phyloP scores from a whole-genome alignment of 2,888 invertebrate species.

The Physocephala rufipes region DNA sequence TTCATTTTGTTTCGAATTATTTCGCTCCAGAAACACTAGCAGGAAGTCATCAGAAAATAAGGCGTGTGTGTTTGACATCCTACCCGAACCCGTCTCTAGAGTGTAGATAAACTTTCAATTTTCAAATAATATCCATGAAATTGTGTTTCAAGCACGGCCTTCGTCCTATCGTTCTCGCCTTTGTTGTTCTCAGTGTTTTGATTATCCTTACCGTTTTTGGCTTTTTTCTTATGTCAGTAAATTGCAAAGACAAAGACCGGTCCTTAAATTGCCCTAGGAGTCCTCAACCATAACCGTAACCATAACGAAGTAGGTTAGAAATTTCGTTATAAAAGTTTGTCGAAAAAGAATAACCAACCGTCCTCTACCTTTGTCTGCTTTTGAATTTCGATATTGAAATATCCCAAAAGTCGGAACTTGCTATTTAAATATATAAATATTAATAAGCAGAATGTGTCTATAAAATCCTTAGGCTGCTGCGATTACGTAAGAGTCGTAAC shows the following conservation, averaged over 20 bases:
- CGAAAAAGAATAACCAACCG: slow-evolving; percentile 32
- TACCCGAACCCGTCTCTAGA: background rate
- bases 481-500: no score
- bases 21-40: background rate
- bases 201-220: background rate
- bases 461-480: slow-evolving; percentile 28
- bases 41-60: background rate
- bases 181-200: slow-evolving; percentile 5
- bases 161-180: background rate
- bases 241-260: no score
- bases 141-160: slow-evolving; percentile 52
- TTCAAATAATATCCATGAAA: slow-evolving; percentile 60
- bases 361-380: slow-evolving; percentile 18
- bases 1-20: background rate
- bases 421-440: slow-evolving; percentile 61
- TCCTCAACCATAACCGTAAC: slow-evolving; percentile 1
- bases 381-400: no score
- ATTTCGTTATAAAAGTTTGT: slow-evolving; percentile 38
- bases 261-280: background rate
- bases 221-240: no score
- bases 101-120: slow-evolving; percentile 46
- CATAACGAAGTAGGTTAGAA: slow-evolving; percentile 41
- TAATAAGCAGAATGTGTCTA: slow-evolving; percentile 53
- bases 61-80: slow-evolving; percentile 30
- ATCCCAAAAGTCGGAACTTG: slow-evolving; percentile 48